Evolutionary conservation across 2,888 invertebrate genomes (phyloP).

Genomic region (Orthosia cruda): DNA sequence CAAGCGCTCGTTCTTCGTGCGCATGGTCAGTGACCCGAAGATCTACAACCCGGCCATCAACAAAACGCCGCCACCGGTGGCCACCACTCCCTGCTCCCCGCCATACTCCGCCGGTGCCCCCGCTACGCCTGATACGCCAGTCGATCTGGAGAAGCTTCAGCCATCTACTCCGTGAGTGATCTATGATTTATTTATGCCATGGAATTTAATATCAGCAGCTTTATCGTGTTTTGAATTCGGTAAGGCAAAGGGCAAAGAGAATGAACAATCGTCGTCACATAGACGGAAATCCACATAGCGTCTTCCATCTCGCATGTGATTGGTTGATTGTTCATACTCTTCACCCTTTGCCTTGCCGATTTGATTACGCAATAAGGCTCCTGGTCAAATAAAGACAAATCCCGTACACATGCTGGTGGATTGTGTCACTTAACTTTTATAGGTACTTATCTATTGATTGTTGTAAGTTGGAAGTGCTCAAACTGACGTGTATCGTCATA

Average conservation of each 20-base stretch:
- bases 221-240: too few species aligned
- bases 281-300: too few species aligned
- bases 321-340: too few species aligned
- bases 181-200: background rate
- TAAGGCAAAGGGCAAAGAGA: too few species aligned
- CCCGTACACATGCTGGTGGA: background rate
- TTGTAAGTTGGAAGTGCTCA: background rate
- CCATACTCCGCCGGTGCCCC: conserved; percentile 82
- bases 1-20: conserved; percentile 98
- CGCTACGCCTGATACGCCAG: conserved; percentile 82
- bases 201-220: background rate
- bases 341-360: too few species aligned
- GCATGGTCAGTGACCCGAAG: conserved; percentile 99
- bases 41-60: conserved; percentile 98
- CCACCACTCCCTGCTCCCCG: conserved; percentile 91
- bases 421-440: background rate
- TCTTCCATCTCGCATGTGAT: too few species aligned
- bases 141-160: conserved; percentile 73
- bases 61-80: conserved; percentile 93
- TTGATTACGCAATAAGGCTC: background rate
- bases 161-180: conserved; percentile 84
- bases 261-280: too few species aligned
- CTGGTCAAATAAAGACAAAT: background rate
- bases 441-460: too few species aligned
- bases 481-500: background rate